Conservation (phyloP, 2,797 vertebrate species). For the Meriones psammophilus region DNA sequence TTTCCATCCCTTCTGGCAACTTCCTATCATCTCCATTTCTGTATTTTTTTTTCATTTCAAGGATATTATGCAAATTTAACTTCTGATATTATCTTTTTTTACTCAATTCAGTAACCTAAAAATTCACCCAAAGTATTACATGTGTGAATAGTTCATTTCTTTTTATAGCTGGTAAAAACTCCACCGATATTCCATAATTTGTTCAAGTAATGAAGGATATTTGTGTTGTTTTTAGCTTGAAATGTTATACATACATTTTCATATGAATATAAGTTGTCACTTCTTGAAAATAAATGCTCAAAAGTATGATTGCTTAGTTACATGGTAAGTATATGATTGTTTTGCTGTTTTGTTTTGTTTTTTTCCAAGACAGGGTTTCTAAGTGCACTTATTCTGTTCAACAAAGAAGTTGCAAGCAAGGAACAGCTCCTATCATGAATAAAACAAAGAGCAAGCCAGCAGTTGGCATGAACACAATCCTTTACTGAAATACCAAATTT, state of each 20-base stretch:
- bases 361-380: too few species aligned
- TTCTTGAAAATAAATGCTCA: constrained; percentile 51
- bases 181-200: neutral
- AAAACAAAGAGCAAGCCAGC: neutral
- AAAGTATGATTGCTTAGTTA: neutral
- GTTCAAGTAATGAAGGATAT: neutral
- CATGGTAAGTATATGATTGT: neutral
- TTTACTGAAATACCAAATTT: neutral
- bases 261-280: constrained; percentile 30
- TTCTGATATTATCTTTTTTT: neutral
- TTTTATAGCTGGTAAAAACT: neutral
- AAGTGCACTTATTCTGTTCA: neutral
- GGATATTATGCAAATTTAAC: neutral
- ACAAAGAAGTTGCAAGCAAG: neutral
- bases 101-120: constrained; percentile 10
- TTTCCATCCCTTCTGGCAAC: neutral
- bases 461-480: neutral
- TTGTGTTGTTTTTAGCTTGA: constrained; percentile 15
- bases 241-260: constrained; percentile 3
- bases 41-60: constrained; percentile 11
- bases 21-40: neutral
- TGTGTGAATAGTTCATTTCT: neutral
- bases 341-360: too few species aligned
- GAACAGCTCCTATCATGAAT: neutral
- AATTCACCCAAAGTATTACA: neutral